Evolutionary conservation across 2,113 vertebrate genomes (phyloP).

Genomic region (Labeo rohita): DNA sequence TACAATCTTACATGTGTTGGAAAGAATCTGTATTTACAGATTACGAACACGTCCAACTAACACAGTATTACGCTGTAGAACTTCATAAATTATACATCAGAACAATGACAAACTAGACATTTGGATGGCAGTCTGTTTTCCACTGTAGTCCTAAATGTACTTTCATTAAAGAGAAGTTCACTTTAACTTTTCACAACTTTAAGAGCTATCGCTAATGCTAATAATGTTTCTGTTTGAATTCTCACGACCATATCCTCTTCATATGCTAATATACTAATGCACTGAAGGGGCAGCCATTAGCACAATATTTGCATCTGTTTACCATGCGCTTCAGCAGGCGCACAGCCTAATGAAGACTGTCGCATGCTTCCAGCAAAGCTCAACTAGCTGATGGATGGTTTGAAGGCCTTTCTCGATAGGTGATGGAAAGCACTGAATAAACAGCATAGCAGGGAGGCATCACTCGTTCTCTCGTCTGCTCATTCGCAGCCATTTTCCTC

Average conservation of each 20-base stretch:
- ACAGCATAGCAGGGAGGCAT: slow-evolving; percentile 43
- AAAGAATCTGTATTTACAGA: no score
- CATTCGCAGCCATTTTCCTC: slow-evolving; percentile 18
- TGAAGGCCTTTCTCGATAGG: slow-evolving; percentile 42
- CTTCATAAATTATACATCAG: neutral
- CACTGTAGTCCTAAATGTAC: neutral
- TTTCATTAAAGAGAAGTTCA: neutral
- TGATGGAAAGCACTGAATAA: slow-evolving; percentile 48
- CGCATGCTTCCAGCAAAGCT: slow-evolving; percentile 29
- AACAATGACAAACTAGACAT: neutral
- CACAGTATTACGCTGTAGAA: neutral
- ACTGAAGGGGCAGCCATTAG: slow-evolving; percentile 54
- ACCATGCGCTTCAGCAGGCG: slow-evolving; percentile 35
- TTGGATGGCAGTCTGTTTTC: neutral
- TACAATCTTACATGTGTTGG: neutral
- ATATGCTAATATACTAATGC: slow-evolving; percentile 53
- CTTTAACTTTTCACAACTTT: slow-evolving; percentile 6
- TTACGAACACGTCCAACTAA: neutral
- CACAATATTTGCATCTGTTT: slow-evolving; percentile 60
- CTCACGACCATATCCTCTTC: slow-evolving; percentile 35
- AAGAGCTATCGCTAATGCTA: slow-evolving; percentile 16
- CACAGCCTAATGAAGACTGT: slow-evolving; percentile 52
- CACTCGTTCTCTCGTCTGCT: neutral
- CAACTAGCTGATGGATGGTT: slow-evolving; percentile 52
- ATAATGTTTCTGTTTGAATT: slow-evolving; percentile 29